Evolutionary conservation across 2,797 vertebrate species (phyloP), one percentile per base, ranked within the genome.

Genomic region (Nannoperca australis): DNA sequence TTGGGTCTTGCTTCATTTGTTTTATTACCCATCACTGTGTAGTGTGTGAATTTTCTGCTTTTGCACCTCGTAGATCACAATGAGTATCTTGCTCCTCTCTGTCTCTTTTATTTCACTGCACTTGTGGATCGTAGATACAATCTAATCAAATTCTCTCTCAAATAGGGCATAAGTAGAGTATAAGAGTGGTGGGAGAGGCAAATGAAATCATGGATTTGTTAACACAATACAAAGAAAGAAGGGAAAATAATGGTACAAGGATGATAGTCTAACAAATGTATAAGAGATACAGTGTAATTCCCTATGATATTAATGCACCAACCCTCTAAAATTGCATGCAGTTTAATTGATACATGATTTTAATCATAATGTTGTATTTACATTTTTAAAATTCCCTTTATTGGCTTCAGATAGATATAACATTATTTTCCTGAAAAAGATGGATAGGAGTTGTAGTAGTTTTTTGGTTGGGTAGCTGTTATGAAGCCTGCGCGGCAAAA

Each of bases 21-120:
- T 91, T 87, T 86, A 89, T 88, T 80, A 79, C 78, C 82, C 84
- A 76, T 91, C 85, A 87, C 58, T 76, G 38, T 78, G 53, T 73
- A 36, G 56, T 68, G 69, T 79, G 83, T 81, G 83, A 68, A 56
- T 82, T 55, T 71, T 63, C 79, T 79, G 60, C 58, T 40, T 55
- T 85, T 74, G 72, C 69, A 53, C 61, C 71, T 78, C 73, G 3
- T 79, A 83, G 73, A 87, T 85, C 73, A 82, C 83, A 80, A 18
- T 24, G 58, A 79, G 53, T 58, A 62, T 79, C 38, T 61, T 40
- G 63, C 62, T 24, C 65, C 12, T 64, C 67, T 76, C 64, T 77
- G 73, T 83, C 67, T 81, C 22, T 45, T 81, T 38, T 60, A n/a
- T 84, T 87, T 75, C 45, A 56, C 24, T 73, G 55, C 81, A 55